These are phyloP conservation scores for Microdon myrmicae DNA, from an alignment of 2,888 invertebrate genomes.

Conservation along the genomic window DNA sequence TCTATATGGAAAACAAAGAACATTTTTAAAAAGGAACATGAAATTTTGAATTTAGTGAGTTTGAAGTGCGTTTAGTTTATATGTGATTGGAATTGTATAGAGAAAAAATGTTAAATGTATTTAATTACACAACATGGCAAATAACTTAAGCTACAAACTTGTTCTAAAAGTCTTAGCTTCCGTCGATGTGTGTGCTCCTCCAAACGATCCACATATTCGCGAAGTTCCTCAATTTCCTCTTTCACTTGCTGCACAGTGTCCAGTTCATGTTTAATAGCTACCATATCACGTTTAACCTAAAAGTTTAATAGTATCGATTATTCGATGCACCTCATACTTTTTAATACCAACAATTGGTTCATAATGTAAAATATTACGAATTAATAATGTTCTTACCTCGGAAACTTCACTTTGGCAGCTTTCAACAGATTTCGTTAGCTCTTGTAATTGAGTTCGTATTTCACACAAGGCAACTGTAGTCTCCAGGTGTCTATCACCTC, in stretches of 20 bases:
- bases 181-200: slow-evolving; percentile 91
- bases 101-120: slow-evolving; percentile 51
- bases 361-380: neutral
- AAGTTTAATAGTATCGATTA: slow-evolving; percentile 11
- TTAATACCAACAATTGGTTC: neutral
- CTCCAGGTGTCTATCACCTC: slow-evolving; percentile 89
- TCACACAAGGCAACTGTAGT: slow-evolving; percentile 93
- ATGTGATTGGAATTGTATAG: slow-evolving; percentile 40
- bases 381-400: slow-evolving; percentile 70
- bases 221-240: slow-evolving; percentile 91
- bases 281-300: slow-evolving; percentile 92
- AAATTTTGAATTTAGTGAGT: slow-evolving; percentile 32
- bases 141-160: slow-evolving; percentile 74
- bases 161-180: slow-evolving; percentile 89
- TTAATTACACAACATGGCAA: slow-evolving; percentile 67
- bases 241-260: slow-evolving; percentile 95
- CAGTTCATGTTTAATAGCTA: slow-evolving; percentile 92
- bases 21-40: slow-evolving; percentile 21
- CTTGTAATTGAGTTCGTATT: slow-evolving; percentile 91
- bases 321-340: neutral
- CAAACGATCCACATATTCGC: slow-evolving; percentile 90
- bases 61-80: too few species aligned
- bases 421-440: slow-evolving; percentile 93
- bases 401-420: slow-evolving; percentile 94
- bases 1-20: slow-evolving; percentile 28